Conservation (phyloP, 2,888 invertebrate species). For the Philaethria dido region DNA sequence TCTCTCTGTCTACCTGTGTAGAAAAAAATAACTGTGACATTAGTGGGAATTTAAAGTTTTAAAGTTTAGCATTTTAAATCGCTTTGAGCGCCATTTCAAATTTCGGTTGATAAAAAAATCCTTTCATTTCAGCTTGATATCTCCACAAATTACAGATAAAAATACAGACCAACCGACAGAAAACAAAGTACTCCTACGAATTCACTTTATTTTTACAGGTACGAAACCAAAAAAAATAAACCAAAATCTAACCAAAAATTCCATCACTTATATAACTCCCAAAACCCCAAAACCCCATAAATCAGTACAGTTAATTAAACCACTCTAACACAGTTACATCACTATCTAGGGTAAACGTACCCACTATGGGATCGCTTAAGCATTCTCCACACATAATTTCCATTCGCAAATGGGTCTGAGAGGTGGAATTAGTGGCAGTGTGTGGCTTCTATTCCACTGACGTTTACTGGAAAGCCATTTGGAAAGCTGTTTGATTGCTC, state of each 20-base stretch:
- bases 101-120: too few relatives aligned
- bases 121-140: too few relatives aligned
- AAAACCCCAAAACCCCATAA: background rate
- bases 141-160: too few relatives aligned
- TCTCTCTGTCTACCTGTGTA: too few relatives aligned
- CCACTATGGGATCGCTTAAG: constrained; percentile 16
- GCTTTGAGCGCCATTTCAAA: too few relatives aligned
- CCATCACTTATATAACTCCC: background rate
- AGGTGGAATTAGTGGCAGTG: constrained; percentile 70
- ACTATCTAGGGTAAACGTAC: background rate
- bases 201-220: too few relatives aligned
- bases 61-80: too few relatives aligned
- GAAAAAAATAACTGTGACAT: too few relatives aligned
- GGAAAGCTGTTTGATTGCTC: constrained; percentile 61
- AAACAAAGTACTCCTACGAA: too few relatives aligned
- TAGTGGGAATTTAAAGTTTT: too few relatives aligned
- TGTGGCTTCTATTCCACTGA: constrained; percentile 55
- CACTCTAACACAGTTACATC: constrained; percentile 8
- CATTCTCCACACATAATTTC: constrained; percentile 60
- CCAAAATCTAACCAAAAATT: background rate
- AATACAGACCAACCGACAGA: too few relatives aligned
- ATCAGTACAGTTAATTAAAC: constrained; percentile 9
- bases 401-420: constrained; percentile 74
- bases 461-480: constrained; percentile 64
- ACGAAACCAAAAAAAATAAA: background rate